Base-by-base conservation (phyloP, 1,140 invertebrate genomes). In the Drosophila willistoni region DNA sequence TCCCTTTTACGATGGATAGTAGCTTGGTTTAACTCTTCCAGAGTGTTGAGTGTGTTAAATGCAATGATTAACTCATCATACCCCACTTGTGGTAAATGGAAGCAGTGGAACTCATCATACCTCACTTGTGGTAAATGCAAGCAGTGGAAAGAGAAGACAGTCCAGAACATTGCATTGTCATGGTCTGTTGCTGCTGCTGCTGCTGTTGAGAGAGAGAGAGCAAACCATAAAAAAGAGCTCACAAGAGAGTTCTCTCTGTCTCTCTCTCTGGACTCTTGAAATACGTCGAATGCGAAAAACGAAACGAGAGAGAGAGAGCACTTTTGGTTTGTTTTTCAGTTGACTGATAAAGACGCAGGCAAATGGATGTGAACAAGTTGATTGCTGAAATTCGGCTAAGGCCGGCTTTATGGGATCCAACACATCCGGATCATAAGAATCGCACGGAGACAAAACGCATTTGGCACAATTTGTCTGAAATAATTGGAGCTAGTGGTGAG, bases 351-450 rank as follows among this genome's bases (percentile, higher is more conserved):
- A 91, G 73, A 71, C 68, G 73, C 75, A 79, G 77, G 55, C 71
- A 84, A 71, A 87, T 91, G 83, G 90, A 91, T 81, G 81, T 85
- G 63, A 73, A 84, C 73, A 81, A 78, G 57, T 81, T 91, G 74
- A 91, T 91, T 65, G 66, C 55, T 56, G 90, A 91, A 71, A 76
- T 91, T 39, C 70, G 59, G 60, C 77, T 72, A 14, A 78, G 82
- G 7, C 90, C 90, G 17, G 75, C 86, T 51, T 71, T 91, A 33
- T 91, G 90, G 90, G 81, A 91, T 66, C 22, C 73, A 9, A 41
- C 57, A 1, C 73, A 84, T 72, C 71, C 75, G 65, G 85, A 91
- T 51, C 73, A 87, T 63, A 72, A 79, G 7, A 90, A 87, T 36
- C 85, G 90, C 1, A 19, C 67, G 51, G 81, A 81, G 57, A 75